Evolutionary conservation across 2,797 vertebrate genomes (phyloP).

Genomic region (Cossypha dichroa): DNA sequence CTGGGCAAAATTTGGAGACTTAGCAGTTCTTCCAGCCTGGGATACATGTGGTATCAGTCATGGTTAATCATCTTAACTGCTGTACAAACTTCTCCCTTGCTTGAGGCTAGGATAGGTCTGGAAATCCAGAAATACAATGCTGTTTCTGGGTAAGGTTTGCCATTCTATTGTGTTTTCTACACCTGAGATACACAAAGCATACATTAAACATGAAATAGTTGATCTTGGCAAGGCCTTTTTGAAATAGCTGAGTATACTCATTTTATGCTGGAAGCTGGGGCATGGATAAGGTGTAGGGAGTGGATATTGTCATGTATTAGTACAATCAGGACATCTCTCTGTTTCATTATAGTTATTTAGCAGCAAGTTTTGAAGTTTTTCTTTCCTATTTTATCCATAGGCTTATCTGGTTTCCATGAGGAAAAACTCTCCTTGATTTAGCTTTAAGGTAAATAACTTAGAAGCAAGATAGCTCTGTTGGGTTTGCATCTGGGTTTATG

Average conservation of each 20-base stretch:
- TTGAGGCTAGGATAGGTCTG: slow-evolving; percentile 20
- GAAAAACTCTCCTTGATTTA: not conserved
- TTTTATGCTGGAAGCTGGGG: not conserved
- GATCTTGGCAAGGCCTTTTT: not conserved
- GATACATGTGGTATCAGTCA: not conserved
- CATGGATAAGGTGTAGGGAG: not conserved
- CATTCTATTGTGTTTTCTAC: not conserved
- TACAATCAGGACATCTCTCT: not conserved
- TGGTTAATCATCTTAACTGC: not conserved
- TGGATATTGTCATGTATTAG: not conserved
- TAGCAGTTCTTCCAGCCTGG: slow-evolving; percentile 22
- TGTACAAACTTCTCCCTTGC: slow-evolving; percentile 19
- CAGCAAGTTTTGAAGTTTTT: not conserved
- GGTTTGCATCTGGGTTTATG: not conserved
- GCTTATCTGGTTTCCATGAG: not conserved
- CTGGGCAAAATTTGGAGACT: not conserved
- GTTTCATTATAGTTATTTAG: not conserved
- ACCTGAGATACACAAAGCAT: not conserved
- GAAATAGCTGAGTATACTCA: not conserved
- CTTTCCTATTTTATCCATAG: not conserved
- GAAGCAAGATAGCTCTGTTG: not conserved
- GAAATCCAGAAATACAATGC: not conserved
- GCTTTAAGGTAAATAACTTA: not conserved
- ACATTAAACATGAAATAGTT: not conserved
- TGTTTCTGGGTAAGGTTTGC: not conserved